Conservation (phyloP, 2,888 invertebrate genomes). For the Sipha maydis region DNA sequence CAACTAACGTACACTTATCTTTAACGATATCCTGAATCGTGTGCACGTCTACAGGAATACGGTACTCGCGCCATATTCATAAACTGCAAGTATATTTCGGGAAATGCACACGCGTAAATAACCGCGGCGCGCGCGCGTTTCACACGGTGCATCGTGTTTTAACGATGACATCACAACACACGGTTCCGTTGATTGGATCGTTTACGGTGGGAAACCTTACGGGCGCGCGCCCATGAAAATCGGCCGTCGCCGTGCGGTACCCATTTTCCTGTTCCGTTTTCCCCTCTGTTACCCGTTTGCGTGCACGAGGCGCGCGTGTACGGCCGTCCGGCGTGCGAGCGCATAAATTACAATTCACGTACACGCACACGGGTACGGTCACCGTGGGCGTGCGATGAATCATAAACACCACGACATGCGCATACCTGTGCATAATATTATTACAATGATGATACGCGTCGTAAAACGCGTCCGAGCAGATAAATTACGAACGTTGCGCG, state of each 20-base stretch:
- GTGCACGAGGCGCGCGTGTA: not conserved
- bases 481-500: not conserved
- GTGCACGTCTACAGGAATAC: not conserved
- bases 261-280: not conserved
- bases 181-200: not conserved
- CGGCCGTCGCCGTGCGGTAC: not conserved
- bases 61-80: not conserved
- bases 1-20: not conserved
- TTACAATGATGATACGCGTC: not conserved
- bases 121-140: not conserved
- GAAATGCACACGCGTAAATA: not conserved
- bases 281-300: not conserved
- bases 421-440: no score
- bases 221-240: not conserved
- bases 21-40: not conserved
- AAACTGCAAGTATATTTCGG: no score
- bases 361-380: not conserved
- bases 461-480: not conserved
- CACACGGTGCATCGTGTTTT: not conserved
- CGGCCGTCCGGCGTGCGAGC: not conserved
- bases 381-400: not conserved
- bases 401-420: no score
- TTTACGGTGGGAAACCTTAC: not conserved
- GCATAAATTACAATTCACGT: not conserved
- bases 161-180: not conserved